Evolutionary conservation across 1,140 invertebrate genomes (phyloP), one percentile per base, ranked within the genome.

Genomic region (Luehdorfia chinensis): DNA sequence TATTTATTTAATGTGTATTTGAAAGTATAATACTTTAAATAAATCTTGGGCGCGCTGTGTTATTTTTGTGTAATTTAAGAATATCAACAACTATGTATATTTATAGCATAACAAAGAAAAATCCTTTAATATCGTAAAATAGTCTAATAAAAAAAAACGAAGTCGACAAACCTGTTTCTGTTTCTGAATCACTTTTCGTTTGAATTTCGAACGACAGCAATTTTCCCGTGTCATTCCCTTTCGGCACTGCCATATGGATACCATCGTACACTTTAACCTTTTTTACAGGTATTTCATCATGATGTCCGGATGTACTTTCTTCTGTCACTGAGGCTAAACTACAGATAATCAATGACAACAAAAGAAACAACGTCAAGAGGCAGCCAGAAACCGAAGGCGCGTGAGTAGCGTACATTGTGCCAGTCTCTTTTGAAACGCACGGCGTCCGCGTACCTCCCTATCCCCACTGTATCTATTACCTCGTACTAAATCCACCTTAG

Each of bases 131-230:
- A n/a, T n/a, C n/a, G n/a, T n/a, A n/a, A n/a, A n/a, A n/a, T n/a
- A n/a, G n/a, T n/a, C n/a, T n/a, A n/a, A n/a, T n/a, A n/a, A n/a
- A n/a, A n/a, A n/a, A n/a, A n/a, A n/a, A 8, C 8, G 7, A 18
- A n/a, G 14, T 7, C 3, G 4, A 56, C 68, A 59, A 13, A 79
- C 75, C 76, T 61, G 62, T 55, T 16, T 49, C 59, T 8, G 21
- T 53, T 53, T n/a, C 18, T 49, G 18, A 16, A 15, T 43, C 14
- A 9, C 30, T 27, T 9, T 63, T 52, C 1, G 62, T 55, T 23
- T 74, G 53, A 25, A 81, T 51, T 61, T 77, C 64, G n/a, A 81
- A 49, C 2, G 77, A 81, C n/a, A 81, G 12, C n/a, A 76, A 3
- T 50, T 39, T 63, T 30, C 46, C 50, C 2, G 64, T 64, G 11